These are phyloP conservation scores for Heliothis subflexa DNA, from an alignment of 1,140 invertebrate species.

Conservation along the genomic window DNA sequence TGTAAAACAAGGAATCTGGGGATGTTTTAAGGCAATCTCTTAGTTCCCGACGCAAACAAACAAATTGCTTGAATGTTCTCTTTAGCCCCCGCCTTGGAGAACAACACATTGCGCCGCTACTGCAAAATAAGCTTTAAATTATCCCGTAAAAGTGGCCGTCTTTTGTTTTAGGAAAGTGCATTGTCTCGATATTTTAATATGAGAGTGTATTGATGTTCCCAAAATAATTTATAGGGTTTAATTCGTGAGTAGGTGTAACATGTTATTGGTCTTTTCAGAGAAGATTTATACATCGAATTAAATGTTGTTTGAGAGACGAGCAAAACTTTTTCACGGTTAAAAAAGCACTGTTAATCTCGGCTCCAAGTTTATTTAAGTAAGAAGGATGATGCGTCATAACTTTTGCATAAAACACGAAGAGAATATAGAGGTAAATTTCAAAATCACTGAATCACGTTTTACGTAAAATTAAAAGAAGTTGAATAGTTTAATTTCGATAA, in stretches of 20 bases:
- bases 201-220: no score
- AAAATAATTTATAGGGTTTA: no score
- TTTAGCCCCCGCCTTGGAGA: slow-evolving; percentile 40
- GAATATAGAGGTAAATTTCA: slow-evolving; percentile 19
- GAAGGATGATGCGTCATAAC: slow-evolving; percentile 23
- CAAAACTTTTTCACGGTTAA: no score
- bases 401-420: neutral
- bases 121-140: slow-evolving; percentile 44
- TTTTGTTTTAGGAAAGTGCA: slow-evolving; percentile 26
- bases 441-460: slow-evolving; percentile 19
- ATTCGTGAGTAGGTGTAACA: no score
- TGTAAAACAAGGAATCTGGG: slow-evolving; percentile 57
- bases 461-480: slow-evolving; percentile 24
- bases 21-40: slow-evolving; percentile 54
- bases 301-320: neutral
- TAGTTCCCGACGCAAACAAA: slow-evolving; percentile 54
- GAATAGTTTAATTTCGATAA: slow-evolving; percentile 31
- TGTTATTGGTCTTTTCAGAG: no score
- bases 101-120: slow-evolving; percentile 41
- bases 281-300: no score
- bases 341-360: no score
- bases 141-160: slow-evolving; percentile 25
- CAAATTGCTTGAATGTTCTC: slow-evolving; percentile 52
- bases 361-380: neutral
- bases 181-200: no score